phyloP scores from a whole-genome alignment of 2,113 vertebrate genomes.

The Argyrosomus japonicus region DNA sequence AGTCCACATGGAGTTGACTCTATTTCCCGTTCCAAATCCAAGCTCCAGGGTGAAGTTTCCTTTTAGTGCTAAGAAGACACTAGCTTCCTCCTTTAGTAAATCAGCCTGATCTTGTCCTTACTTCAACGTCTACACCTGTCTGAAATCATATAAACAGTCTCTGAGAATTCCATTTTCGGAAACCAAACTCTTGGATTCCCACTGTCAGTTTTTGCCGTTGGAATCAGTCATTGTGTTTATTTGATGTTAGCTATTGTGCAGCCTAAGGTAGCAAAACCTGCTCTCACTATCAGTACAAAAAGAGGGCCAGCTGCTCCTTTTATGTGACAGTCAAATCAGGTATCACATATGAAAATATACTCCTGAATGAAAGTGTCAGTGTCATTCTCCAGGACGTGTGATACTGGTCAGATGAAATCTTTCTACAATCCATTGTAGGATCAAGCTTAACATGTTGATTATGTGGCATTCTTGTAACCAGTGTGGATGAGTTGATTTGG shows the following conservation, averaged over 20 bases:
- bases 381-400: neutral
- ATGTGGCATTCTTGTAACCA: neutral
- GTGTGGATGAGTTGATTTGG: neutral
- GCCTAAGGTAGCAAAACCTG: neutral
- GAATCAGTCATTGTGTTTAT: slow-evolving; percentile 13
- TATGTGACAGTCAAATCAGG: slow-evolving; percentile 27
- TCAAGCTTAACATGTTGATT: neutral
- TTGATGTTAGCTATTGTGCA: slow-evolving; percentile 19
- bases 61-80: neutral
- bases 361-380: slow-evolving; percentile 4
- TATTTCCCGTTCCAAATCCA: neutral
- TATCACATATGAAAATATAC: slow-evolving; percentile 5
- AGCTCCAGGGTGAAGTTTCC: neutral
- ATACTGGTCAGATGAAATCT: neutral
- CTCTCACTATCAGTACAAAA: neutral
- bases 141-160: slow-evolving; percentile 10
- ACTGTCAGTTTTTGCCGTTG: slow-evolving; percentile 29
- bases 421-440: neutral
- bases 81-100: neutral
- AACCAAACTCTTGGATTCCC: slow-evolving; percentile 8
- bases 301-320: slow-evolving; percentile 17
- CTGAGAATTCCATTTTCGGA: neutral
- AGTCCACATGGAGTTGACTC: neutral
- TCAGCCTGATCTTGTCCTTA: neutral
- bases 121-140: neutral